These are phyloP conservation scores for Prinia subflava DNA, from an alignment of 2,113 vertebrate genomes.

Conservation along the genomic window DNA sequence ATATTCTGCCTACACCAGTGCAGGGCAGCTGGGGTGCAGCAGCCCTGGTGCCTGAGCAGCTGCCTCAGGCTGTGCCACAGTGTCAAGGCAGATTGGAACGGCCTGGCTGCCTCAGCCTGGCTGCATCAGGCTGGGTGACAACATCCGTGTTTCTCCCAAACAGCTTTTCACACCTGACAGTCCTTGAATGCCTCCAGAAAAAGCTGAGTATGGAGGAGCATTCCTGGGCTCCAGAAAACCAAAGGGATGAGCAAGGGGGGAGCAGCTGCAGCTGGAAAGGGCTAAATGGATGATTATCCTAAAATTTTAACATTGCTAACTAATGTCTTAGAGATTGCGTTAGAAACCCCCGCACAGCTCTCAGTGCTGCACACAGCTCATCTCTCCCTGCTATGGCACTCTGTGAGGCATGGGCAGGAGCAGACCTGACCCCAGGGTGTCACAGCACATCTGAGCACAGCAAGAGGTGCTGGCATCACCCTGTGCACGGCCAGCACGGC, in stretches of 20 bases:
- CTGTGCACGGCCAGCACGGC: accelerated
- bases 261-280: neutral
- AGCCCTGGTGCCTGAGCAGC: neutral
- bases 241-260: neutral
- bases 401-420: neutral
- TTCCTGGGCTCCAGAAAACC: neutral
- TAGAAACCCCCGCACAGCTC: neutral
- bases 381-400: neutral
- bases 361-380: neutral
- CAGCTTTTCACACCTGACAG: neutral
- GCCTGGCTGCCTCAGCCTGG: neutral
- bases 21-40: neutral
- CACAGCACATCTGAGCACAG: neutral
- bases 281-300: neutral
- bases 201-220: neutral
- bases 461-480: neutral
- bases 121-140: neutral
- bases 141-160: neutral
- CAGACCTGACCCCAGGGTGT: neutral
- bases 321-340: neutral
- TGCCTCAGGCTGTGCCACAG: neutral
- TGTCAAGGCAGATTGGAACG: neutral
- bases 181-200: neutral
- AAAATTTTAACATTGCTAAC: neutral
- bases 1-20: accelerated